These are phyloP conservation scores for Halcyon chelicuti DNA, from an alignment of 2,797 vertebrate species.

Conservation along the genomic window DNA sequence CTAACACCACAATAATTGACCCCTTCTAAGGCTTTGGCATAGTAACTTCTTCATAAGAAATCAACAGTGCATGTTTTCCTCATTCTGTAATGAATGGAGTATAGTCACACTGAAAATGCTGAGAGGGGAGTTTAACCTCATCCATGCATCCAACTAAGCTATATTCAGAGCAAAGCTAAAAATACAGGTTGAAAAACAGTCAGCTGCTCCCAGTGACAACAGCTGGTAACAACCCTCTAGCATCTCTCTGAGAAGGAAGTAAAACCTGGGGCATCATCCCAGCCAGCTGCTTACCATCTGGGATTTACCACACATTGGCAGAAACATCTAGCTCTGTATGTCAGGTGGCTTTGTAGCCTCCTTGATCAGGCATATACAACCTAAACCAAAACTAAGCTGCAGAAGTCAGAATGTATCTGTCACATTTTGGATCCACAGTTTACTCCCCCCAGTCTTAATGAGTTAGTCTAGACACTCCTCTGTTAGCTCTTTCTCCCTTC, in stretches of 20 bases:
- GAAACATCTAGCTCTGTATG: neutral
- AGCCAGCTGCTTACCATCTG: constrained; percentile 7
- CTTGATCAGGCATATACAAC: neutral
- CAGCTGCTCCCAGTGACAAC: constrained; percentile 18
- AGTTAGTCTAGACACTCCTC: neutral
- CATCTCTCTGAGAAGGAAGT: neutral
- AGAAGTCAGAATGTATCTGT: neutral
- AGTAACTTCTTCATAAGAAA: neutral
- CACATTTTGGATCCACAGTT: neutral
- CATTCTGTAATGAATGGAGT: neutral
- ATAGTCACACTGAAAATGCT: neutral
- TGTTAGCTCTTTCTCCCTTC: neutral
- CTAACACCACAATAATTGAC: neutral
- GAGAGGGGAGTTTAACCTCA: neutral
- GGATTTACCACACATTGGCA: neutral
- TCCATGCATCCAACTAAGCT: neutral
- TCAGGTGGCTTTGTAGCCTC: neutral
- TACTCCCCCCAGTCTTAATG: neutral
- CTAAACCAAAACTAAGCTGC: neutral
- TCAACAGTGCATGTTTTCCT: neutral
- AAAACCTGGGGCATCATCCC: neutral
- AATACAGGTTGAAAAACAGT: neutral
- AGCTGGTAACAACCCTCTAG: neutral
- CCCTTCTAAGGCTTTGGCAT: neutral
- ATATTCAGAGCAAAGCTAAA: neutral